A percentile compares a stretch with the other conserved stretches of the same genome.
These are phyloP conservation scores for Stegastes partitus DNA, from an alignment of 2,113 vertebrate genomes.

Conservation along the genomic window DNA sequence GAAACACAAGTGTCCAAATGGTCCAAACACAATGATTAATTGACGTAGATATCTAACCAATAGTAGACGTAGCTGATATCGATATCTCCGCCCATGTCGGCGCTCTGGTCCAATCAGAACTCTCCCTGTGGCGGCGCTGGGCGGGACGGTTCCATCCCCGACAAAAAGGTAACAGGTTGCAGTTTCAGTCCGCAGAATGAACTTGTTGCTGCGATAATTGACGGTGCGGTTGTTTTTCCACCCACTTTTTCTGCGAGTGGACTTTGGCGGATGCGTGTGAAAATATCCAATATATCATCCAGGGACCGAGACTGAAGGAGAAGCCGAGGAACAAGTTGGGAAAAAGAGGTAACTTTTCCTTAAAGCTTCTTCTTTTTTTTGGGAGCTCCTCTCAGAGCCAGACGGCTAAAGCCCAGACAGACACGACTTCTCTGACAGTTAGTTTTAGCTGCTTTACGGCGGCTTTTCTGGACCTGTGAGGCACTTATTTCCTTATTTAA, in stretches of 20 bases:
- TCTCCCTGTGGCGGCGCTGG: constrained; percentile 32
- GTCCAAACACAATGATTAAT: constrained; percentile 18
- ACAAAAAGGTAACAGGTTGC: constrained; percentile 88
- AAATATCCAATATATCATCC: not conserved
- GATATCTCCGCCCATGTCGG: constrained; percentile 42
- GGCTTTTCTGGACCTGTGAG: not conserved
- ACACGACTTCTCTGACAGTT: constrained; percentile 35
- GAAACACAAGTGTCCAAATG: not conserved
- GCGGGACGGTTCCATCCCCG: constrained; percentile 71
- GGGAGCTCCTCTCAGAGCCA: constrained; percentile 6
- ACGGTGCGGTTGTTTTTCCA: not conserved
- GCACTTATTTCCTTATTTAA: not conserved
- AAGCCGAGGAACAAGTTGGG: constrained; percentile 29
- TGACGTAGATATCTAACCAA: constrained; percentile 51
- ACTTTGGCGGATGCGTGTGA: constrained; percentile 33
- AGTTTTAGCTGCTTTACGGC: not conserved
- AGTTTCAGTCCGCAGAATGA: constrained; percentile 52
- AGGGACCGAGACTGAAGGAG: constrained; percentile 7
- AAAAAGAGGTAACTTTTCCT: constrained; percentile 57
- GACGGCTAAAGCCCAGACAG: constrained; percentile 37
- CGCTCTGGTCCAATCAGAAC: constrained; percentile 69
- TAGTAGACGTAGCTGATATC: constrained; percentile 1
- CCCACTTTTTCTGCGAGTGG: not conserved
- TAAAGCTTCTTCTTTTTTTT: constrained; percentile 43
- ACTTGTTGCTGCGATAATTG: constrained; percentile 49